Conservation (phyloP, 2,113 vertebrate species). For the Scartelaos histophorus region DNA sequence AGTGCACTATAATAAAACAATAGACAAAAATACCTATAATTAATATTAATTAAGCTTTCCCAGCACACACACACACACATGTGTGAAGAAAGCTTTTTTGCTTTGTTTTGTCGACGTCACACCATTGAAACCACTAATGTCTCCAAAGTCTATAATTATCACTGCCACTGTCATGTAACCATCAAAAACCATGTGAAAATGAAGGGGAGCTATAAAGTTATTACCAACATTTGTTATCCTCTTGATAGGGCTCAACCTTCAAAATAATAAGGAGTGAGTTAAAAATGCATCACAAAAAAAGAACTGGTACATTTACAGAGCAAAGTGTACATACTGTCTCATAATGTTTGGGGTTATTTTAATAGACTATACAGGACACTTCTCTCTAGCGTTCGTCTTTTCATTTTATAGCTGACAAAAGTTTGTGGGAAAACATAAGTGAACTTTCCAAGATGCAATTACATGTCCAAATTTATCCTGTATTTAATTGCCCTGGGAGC, state of each 20-base stretch:
- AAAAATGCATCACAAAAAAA: background rate
- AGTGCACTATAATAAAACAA: background rate
- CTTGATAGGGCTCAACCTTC: background rate
- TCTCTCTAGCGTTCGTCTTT: slow-evolving; percentile 31
- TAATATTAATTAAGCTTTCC: background rate
- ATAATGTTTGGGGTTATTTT: background rate
- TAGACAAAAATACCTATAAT: background rate
- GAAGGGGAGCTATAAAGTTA: background rate
- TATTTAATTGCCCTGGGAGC: slow-evolving; percentile 76
- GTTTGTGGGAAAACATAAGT: slow-evolving; percentile 47
- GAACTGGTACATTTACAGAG: background rate
- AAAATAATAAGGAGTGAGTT: background rate
- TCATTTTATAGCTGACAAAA: slow-evolving; percentile 16
- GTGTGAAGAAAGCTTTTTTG: background rate
- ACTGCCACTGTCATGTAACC: background rate
- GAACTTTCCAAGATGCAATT: slow-evolving; percentile 60
- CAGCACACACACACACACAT: background rate
- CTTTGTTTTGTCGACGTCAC: background rate
- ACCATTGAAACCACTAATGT: background rate
- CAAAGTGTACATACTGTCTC: background rate
- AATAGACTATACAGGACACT: background rate
- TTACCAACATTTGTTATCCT: too few relatives aligned
- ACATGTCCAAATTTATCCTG: slow-evolving; percentile 74
- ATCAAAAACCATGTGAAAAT: background rate
- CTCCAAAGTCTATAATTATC: background rate